phyloP scores from a whole-genome alignment of 2,113 vertebrate species.

The Sprattus sprattus region DNA sequence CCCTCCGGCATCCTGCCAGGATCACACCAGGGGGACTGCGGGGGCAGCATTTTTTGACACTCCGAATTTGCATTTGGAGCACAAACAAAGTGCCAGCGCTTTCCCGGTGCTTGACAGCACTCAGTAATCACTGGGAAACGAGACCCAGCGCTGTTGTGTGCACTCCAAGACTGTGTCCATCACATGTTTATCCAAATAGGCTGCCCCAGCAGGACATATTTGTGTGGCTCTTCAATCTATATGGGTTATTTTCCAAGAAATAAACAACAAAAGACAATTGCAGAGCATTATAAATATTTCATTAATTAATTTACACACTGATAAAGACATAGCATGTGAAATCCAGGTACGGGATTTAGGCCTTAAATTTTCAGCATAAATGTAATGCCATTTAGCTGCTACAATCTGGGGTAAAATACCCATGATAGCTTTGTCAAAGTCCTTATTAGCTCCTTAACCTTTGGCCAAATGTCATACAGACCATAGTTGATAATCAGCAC shows the following conservation, averaged over 20 bases:
- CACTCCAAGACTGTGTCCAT: neutral
- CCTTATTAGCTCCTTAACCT: constrained; percentile 18
- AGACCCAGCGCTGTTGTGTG: neutral
- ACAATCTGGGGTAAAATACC: neutral
- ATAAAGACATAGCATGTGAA: neutral
- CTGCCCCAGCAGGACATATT: neutral
- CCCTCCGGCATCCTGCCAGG: neutral
- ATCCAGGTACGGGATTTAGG: neutral
- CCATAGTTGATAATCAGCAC: constrained; percentile 7
- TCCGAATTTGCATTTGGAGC: neutral
- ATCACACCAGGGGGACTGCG: neutral
- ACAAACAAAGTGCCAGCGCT: neutral
- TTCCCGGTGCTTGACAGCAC: neutral
- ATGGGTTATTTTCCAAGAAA: neutral
- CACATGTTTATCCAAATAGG: neutral
- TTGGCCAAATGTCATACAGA: constrained; percentile 9
- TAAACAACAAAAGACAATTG: neutral
- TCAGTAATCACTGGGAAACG: neutral
- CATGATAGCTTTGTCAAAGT: constrained; percentile 19
- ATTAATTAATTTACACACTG: neutral
- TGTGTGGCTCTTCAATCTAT: neutral
- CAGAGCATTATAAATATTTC: neutral
- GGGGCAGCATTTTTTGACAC: neutral
- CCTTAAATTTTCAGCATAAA: neutral
- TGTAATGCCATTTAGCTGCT: neutral